phyloP scores from a whole-genome alignment of 1,140 invertebrate species.

The Charaxes varanes region DNA sequence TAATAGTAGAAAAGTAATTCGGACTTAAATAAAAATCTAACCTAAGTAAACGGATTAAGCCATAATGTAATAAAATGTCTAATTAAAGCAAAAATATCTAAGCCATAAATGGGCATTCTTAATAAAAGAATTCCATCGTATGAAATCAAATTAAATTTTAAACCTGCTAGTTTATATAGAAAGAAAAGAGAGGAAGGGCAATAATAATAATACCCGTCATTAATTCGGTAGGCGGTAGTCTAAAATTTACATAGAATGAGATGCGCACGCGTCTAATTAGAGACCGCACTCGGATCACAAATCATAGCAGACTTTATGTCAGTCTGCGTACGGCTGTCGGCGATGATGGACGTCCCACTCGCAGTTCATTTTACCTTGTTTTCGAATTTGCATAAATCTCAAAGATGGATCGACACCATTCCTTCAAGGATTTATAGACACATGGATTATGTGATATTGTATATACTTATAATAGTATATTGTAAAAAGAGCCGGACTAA shows the following conservation, averaged over 20 bases:
- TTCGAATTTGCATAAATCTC: constrained; percentile 21
- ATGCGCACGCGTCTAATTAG: constrained; percentile 55
- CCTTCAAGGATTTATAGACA: constrained; percentile 7
- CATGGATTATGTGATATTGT: neutral
- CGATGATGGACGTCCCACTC: constrained; percentile 30
- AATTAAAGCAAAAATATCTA: too few species aligned
- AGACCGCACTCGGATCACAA: constrained; percentile 39
- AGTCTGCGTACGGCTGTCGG: constrained; percentile 33
- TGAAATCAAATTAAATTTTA: too few species aligned
- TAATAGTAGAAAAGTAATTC: too few species aligned
- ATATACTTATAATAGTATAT: neutral
- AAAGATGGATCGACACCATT: constrained; percentile 15
- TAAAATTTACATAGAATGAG: constrained; percentile 62
- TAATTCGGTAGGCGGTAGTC: constrained; percentile 34
- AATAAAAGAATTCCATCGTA: too few species aligned
- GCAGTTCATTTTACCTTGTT: constrained; percentile 16
- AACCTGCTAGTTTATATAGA: too few species aligned
- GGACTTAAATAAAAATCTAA: too few species aligned
- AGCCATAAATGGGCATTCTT: too few species aligned
- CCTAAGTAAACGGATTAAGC: too few species aligned
- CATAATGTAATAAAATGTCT: too few species aligned
- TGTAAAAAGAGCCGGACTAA: constrained; percentile 4
- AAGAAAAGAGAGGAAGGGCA: too few species aligned
- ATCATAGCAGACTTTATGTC: constrained; percentile 50
- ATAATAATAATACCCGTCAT: constrained; percentile 37